phyloP scores from a whole-genome alignment of 2,113 vertebrate species.

The Carassius gibelio region DNA sequence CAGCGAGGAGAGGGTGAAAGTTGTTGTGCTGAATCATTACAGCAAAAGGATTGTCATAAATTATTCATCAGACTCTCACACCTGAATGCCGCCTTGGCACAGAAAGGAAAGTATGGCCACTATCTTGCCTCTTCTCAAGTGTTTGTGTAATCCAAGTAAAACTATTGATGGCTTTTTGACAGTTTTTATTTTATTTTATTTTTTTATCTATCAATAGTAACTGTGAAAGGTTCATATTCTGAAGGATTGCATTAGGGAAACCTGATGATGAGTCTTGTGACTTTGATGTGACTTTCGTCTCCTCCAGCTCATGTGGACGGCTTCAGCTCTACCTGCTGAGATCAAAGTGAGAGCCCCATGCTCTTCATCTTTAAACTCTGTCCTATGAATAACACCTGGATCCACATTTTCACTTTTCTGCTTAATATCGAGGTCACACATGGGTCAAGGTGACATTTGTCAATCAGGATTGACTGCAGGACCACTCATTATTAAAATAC shows the following conservation, averaged over 20 bases:
- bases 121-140: constrained; percentile 5
- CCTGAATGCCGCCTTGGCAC: constrained; percentile 39
- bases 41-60: constrained; percentile 41
- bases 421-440: not conserved
- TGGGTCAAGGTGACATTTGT: constrained; percentile 12
- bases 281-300: constrained; percentile 30
- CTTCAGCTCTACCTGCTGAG: not conserved
- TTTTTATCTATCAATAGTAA: constrained; percentile 3
- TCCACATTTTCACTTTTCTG: constrained; percentile 7
- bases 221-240: not conserved
- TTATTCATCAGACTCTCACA: constrained; percentile 46
- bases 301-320: not conserved
- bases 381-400: not conserved
- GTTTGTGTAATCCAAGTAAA: constrained; percentile 31
- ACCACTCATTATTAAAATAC: not conserved
- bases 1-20: constrained; percentile 1
- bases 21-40: constrained; percentile 43
- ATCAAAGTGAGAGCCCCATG: constrained; percentile 17
- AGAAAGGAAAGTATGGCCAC: not conserved
- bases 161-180: constrained; percentile 4
- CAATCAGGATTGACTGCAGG: not conserved
- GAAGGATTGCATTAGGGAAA: constrained; percentile 3
- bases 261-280: not conserved
- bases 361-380: constrained; percentile 20
- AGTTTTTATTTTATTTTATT: not conserved